Evolutionary conservation across 2,113 vertebrate species (phyloP), one percentile per base, ranked within the genome.

Genomic region (Agelaius phoeniceus): DNA sequence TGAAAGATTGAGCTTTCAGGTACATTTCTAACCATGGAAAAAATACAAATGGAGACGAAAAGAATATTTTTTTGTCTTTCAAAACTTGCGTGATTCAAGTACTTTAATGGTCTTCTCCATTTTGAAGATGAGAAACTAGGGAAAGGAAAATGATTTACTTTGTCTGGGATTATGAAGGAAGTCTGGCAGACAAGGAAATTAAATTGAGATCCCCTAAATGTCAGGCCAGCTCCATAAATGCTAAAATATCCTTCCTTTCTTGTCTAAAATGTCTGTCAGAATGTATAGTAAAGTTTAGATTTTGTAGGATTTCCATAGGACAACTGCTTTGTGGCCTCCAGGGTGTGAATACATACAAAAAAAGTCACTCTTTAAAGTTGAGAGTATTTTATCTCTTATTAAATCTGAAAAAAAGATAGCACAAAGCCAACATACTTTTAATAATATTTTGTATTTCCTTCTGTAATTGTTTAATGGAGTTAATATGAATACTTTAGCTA

Each of bases 361-460:
- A 76, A 10, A 52, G 83, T 94, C 54, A 87, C 31, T 41, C 84
- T 96, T 94, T 97, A 87, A 69, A 97, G 86, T 35, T 94, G 73
- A 93, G 74, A 76, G 44, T 75, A 59, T 83, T 97, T 71, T 89
- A 78, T 97, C 89, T 96, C 35, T 86, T 94, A 93, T 67, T 97
- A 94, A 97, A 94, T 92, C 86, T 97, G 84, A 49, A 94, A 88
- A 96, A 96, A 96, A 90, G 37, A 37, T 37, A 37, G 62, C 63
- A 59, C 91, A 87, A 96, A 91, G 78, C 92, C 92, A 96, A 96
- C 86, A 92, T 98, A 94, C 86, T 98, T 92, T 76, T 89, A 91
- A 96, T 95, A 96, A 93, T 95, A 94, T 76, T 97, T 93, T 97
- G 90, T 83, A 95, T 98, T 98, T 98, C 93, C 97, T 96, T 97